Percentiles rank a stretch among this genome's conserved stretches.
phyloP scores from a whole-genome alignment of 2,113 vertebrate genomes.

The Hydropotes inermis region DNA sequence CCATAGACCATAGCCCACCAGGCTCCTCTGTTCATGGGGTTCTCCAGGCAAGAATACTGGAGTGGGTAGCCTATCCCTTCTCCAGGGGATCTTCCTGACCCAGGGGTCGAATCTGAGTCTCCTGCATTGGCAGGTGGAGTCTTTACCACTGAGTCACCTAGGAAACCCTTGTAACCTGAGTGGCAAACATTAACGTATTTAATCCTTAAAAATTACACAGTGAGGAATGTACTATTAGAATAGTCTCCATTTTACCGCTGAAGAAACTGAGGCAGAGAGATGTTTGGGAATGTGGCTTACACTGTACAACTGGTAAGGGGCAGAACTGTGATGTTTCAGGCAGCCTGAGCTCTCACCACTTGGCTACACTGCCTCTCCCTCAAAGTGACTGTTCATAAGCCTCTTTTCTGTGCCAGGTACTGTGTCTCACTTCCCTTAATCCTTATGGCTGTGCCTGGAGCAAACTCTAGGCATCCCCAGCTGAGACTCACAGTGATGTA shows the following conservation, averaged over 20 bases:
- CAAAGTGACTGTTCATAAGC: neutral
- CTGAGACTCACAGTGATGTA: neutral
- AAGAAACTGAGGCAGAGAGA: neutral
- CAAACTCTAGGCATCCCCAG: too few species aligned
- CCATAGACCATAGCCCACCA: neutral
- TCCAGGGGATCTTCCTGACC: neutral
- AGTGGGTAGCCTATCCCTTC: neutral
- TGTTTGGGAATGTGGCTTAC: fast-evolving
- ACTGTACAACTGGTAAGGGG: neutral
- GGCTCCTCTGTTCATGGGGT: neutral
- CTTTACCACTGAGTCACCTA: neutral
- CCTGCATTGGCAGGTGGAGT: neutral
- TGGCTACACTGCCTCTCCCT: neutral
- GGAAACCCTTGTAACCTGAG: neutral
- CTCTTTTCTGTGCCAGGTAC: neutral
- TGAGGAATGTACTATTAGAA: too few species aligned
- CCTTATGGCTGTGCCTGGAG: neutral
- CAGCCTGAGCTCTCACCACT: neutral
- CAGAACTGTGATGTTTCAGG: neutral
- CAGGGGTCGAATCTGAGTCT: neutral
- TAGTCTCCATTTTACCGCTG: neutral
- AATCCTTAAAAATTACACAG: neutral
- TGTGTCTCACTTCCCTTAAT: neutral
- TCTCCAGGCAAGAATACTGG: neutral
- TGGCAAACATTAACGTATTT: neutral